Percentiles rank a stretch among this genome's conserved stretches.
These are phyloP conservation scores for Phyllostomus hastatus DNA, from an alignment of 2,113 vertebrate genomes.

Conservation along the genomic window DNA sequence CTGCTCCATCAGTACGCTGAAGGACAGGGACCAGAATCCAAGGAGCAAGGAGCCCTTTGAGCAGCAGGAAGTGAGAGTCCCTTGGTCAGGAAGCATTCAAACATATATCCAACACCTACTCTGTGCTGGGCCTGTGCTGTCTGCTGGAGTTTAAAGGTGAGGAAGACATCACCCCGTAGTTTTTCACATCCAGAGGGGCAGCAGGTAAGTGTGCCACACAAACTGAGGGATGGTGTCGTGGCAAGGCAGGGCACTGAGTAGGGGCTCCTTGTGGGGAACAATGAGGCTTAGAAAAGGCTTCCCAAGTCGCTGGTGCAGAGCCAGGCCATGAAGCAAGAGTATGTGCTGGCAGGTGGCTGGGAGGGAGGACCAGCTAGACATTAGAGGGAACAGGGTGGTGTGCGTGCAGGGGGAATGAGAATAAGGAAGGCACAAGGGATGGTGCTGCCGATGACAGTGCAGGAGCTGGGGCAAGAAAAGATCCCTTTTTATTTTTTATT, in stretches of 20 bases:
- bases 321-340: neutral
- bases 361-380: neutral
- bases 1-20: neutral
- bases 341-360: no score
- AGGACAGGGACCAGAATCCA: neutral
- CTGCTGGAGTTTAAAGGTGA: neutral
- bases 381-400: neutral
- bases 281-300: neutral
- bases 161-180: neutral
- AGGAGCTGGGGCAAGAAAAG: neutral
- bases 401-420: accelerated
- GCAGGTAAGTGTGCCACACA: neutral
- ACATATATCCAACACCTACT: no score
- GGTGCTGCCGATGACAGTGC: accelerated
- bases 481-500: neutral
- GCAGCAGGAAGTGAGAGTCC: neutral
- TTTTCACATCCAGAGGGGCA: neutral
- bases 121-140: neutral
- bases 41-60: neutral
- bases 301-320: neutral
- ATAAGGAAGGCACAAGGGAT: neutral
- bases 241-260: accelerated
- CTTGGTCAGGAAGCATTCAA: neutral
- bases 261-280: neutral
- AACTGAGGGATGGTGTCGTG: accelerated